These are phyloP conservation scores for Cantharis flavilabris DNA, from an alignment of 2,888 invertebrate species.

Conservation along the genomic window DNA sequence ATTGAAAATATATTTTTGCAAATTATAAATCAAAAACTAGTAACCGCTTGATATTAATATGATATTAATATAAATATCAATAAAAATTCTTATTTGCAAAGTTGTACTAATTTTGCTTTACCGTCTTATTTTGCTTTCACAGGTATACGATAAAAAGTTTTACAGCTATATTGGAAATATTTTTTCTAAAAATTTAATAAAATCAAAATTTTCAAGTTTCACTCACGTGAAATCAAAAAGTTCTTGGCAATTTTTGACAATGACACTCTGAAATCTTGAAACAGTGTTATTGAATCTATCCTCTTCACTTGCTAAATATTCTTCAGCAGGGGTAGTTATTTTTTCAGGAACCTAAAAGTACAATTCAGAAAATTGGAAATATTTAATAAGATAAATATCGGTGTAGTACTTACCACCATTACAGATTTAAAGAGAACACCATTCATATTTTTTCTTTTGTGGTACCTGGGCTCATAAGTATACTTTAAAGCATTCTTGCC, in stretches of 20 bases:
- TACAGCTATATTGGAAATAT: too few species aligned
- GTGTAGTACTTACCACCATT: neutral
- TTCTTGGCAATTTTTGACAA: constrained; percentile 63
- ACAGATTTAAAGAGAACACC: neutral
- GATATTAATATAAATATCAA: too few species aligned
- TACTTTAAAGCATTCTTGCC: neutral
- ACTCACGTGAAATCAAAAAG: constrained; percentile 71
- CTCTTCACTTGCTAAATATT: constrained; percentile 7
- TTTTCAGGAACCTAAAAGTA: neutral
- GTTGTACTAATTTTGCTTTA: too few species aligned
- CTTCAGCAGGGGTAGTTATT: neutral
- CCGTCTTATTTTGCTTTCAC: too few species aligned
- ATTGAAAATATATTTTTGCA: too few species aligned
- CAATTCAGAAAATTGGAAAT: neutral
- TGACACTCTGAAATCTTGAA: constrained; percentile 66
- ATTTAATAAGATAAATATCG: neutral
- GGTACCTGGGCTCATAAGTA: neutral
- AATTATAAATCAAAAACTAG: too few species aligned
- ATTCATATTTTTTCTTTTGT: neutral
- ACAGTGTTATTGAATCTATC: constrained; percentile 62
- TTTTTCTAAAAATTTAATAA: too few species aligned
- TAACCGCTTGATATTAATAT: too few species aligned
- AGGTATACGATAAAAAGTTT: too few species aligned
- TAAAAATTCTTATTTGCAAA: too few species aligned
- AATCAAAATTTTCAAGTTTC: too few species aligned